Base-by-base conservation (phyloP, 2,113 vertebrate genomes). In the Galbula dea region DNA sequence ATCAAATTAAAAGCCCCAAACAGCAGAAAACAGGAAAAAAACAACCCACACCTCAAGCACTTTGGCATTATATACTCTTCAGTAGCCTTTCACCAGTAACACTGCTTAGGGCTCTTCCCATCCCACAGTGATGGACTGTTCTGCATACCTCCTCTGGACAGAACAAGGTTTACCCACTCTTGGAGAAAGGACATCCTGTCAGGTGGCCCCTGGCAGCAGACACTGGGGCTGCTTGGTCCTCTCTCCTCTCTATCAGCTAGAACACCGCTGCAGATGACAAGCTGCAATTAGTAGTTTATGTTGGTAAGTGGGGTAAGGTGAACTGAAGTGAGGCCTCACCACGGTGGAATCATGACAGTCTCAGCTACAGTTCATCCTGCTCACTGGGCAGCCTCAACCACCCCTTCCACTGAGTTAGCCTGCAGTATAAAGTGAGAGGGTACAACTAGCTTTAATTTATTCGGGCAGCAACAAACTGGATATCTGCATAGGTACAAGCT, bases 61-160 rank as follows among this genome's bases (percentile, higher is more conserved):
- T 76, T 46, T 72, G 3, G 11, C 20, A 26, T 34, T 10, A 16
- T 4, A 19, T 1, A 4, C 7, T 49, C 45, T 52, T 16, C 45
- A 52, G 37, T 3, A 0, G 26, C n/a, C n/a, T 18, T 36, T 63
- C 17, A 20, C 2, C 41, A n/a, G 17, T 9, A 9, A 20, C 16
- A 20, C 6, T 15, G 18, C 14, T 26, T 21, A 29, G 5, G 48
- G 39, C 11, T 43, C 59, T 41, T 22, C 18, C n/a, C 9, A 7
- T 9, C 34, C 3, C 9, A 9, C 19, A 45, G 21, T 2, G 6
- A 45, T 0, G 7, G 51, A 6, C n/a, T 3, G 14, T 15, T 36
- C 65, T 43, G 39, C 8, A 4, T 8, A 8, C 24, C 36, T 20
- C 43, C 41, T 37, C 55, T 11, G 30, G 23, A 30, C 39, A 58